phyloP scores from a whole-genome alignment of 2,888 invertebrate genomes.

The Agonopterix arenella region DNA sequence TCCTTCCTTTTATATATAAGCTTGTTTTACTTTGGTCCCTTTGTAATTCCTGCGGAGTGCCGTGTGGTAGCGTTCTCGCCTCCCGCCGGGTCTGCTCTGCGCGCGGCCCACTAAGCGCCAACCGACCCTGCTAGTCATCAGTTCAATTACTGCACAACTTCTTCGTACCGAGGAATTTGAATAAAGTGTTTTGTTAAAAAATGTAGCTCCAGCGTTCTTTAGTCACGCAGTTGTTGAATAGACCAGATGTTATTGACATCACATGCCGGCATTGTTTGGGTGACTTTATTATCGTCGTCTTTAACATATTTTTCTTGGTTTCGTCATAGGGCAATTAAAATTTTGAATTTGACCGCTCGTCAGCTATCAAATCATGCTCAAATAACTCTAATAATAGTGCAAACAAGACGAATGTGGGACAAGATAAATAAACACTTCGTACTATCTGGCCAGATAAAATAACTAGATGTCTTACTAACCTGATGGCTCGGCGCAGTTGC shows the following conservation, averaged over 20 bases:
- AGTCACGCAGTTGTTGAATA: constrained; percentile 2
- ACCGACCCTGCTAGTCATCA: constrained; percentile 4
- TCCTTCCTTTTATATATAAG: constrained; percentile 36
- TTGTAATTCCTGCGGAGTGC: constrained; percentile 52
- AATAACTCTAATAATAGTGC: constrained; percentile 9
- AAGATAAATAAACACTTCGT: constrained; percentile 51
- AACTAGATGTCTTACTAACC: constrained; percentile 61
- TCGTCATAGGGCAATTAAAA: too few species aligned
- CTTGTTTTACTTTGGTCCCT: constrained; percentile 53
- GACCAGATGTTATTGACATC: background rate
- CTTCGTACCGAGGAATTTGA: background rate
- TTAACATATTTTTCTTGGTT: too few species aligned
- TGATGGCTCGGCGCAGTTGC: constrained; percentile 70
- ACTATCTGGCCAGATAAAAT: constrained; percentile 53
- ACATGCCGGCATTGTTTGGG: too few species aligned
- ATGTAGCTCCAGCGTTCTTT: constrained; percentile 3
- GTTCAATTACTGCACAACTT: constrained; percentile 4
- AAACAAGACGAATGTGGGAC: constrained; percentile 43
- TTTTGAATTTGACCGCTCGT: too few species aligned
- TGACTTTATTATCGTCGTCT: too few species aligned
- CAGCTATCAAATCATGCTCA: constrained; percentile 3
- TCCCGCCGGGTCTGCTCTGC: constrained; percentile 30
- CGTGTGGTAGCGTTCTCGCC: constrained; percentile 51
- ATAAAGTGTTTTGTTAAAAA: constrained; percentile 3
- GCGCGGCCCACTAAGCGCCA: constrained; percentile 23